Evolutionary conservation across 92 coral and sea anemone species (phyloP).

Genomic region (Phenganax subtilis): DNA sequence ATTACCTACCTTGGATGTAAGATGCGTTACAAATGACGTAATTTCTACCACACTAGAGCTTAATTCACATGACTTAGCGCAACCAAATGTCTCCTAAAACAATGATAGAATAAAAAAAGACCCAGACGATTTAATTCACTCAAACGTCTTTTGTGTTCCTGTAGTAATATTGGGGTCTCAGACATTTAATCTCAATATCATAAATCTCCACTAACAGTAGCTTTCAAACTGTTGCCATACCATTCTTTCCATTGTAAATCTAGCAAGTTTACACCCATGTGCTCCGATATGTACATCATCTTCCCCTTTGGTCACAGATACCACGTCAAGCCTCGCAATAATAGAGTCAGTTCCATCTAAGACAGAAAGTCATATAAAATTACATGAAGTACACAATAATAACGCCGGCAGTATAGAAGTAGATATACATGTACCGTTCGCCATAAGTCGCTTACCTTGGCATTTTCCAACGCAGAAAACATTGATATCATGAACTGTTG

Average conservation of each 20-base stretch:
- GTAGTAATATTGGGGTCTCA: background rate
- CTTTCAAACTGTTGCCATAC: constrained; percentile 23
- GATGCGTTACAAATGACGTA: constrained; percentile 41
- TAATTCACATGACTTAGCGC: constrained; percentile 56
- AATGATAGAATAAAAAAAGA: constrained; percentile 1
- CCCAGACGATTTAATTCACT: background rate
- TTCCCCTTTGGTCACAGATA: constrained; percentile 49
- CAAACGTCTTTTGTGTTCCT: background rate
- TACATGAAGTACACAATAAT: background rate
- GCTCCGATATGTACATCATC: constrained; percentile 44
- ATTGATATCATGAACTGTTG: constrained; percentile 65
- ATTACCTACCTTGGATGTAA: constrained; percentile 1
- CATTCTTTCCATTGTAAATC: constrained; percentile 60
- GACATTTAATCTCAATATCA: background rate
- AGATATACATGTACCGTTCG: background rate
- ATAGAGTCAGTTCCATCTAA: constrained; percentile 73
- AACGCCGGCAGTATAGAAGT: no score
- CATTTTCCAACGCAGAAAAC: constrained; percentile 77
- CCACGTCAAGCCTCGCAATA: constrained; percentile 70
- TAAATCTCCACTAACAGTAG: no score
- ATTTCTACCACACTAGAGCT: constrained; percentile 51
- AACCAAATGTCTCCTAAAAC: constrained; percentile 65
- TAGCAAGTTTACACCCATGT: constrained; percentile 62
- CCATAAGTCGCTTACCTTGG: constrained; percentile 44
- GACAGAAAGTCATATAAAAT: background rate